phyloP scores from a whole-genome alignment of 2,888 invertebrate genomes.

The Gymnoscelis rufifasciata region DNA sequence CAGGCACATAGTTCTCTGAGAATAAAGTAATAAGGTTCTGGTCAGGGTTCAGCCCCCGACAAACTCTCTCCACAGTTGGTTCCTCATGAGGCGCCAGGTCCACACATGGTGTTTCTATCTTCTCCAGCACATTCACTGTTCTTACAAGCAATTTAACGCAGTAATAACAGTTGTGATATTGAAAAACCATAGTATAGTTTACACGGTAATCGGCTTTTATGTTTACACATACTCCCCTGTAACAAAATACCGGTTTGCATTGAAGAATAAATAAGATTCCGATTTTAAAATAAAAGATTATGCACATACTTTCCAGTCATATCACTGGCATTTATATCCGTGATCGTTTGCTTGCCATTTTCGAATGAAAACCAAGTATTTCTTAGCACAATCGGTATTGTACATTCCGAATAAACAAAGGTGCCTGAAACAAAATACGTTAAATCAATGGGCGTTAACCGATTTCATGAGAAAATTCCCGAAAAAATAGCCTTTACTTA shows the following conservation, averaged over 20 bases:
- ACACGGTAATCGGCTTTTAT: slow-evolving; percentile 86
- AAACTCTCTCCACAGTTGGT: slow-evolving; percentile 87
- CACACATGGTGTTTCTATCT: slow-evolving; percentile 91
- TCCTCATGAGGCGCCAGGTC: slow-evolving; percentile 81
- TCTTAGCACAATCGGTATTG: slow-evolving; percentile 87
- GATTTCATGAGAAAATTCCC: slow-evolving; percentile 25
- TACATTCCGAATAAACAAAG: slow-evolving; percentile 74
- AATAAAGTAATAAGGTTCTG: slow-evolving; percentile 92
- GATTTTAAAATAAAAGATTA: background rate
- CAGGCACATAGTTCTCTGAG: slow-evolving; percentile 92
- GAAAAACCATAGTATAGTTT: slow-evolving; percentile 92
- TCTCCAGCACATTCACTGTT: slow-evolving; percentile 93
- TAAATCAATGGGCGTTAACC: slow-evolving; percentile 57
- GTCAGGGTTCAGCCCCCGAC: slow-evolving; percentile 85
- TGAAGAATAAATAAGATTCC: slow-evolving; percentile 1
- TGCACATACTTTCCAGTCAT: slow-evolving; percentile 82
- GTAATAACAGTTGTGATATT: slow-evolving; percentile 84
- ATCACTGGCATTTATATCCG: slow-evolving; percentile 87
- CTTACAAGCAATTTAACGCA: slow-evolving; percentile 91
- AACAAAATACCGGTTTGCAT: slow-evolving; percentile 3
- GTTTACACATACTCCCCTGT: slow-evolving; percentile 84
- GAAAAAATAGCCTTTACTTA: slow-evolving; percentile 28
- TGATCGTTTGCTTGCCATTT: slow-evolving; percentile 88
- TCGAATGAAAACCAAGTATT: slow-evolving; percentile 97
- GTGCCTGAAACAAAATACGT: slow-evolving; percentile 43